These are phyloP conservation scores for Hofmannophila pseudospretella DNA, from an alignment of 2,888 invertebrate species.

Conservation along the genomic window DNA sequence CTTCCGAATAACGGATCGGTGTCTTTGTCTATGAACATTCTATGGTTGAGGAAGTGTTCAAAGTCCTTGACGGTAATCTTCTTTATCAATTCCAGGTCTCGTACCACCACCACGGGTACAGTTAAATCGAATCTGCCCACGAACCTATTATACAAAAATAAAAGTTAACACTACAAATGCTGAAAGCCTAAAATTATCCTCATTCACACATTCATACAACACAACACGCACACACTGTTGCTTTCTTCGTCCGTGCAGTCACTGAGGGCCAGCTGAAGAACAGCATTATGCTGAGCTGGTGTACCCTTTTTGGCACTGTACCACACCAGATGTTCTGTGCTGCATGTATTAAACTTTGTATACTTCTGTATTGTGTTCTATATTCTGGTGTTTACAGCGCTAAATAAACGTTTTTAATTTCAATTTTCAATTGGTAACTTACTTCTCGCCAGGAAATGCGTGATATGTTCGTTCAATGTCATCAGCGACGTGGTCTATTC, in stretches of 20 bases:
- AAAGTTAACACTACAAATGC: not conserved
- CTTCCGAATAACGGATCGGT: conserved; percentile 70
- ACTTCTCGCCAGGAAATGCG: conserved; percentile 44
- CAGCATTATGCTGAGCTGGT: too few species aligned
- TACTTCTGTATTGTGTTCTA: too few species aligned
- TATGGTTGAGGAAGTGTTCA: conserved; percentile 72
- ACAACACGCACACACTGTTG: too few species aligned
- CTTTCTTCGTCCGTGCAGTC: too few species aligned
- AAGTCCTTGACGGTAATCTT: conserved; percentile 73
- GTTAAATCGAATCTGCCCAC: conserved; percentile 64
- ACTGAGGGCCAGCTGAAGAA: too few species aligned
- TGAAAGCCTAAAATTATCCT: too few species aligned
- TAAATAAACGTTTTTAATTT: too few species aligned
- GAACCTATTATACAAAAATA: conserved; percentile 59
- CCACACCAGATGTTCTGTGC: too few species aligned
- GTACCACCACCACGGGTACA: conserved; percentile 53
- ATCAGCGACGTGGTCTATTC: conserved; percentile 24
- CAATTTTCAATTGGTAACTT: not conserved
- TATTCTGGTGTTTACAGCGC: too few species aligned
- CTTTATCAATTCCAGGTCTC: conserved; percentile 69
- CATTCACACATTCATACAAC: too few species aligned
- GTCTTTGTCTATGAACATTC: conserved; percentile 41
- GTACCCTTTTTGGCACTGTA: too few species aligned
- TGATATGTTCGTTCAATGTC: conserved; percentile 26
- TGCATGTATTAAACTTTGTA: too few species aligned